Conservation (phyloP, 92 coral and sea anemone species). For the Hydrozoanthus gracilis region DNA sequence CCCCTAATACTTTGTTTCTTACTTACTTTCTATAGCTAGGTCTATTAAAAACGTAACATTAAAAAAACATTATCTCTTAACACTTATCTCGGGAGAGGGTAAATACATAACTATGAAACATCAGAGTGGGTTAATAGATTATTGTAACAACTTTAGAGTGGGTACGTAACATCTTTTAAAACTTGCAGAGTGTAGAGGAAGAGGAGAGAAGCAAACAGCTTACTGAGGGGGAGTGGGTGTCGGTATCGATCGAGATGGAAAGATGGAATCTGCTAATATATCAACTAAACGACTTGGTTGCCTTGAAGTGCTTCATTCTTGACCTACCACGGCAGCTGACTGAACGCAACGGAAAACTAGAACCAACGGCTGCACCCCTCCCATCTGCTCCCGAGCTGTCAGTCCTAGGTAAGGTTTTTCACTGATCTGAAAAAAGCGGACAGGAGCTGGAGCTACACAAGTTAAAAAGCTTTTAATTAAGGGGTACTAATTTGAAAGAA, state of each 20-base stretch:
- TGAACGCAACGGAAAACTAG: constrained; percentile 6
- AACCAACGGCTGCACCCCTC: neutral
- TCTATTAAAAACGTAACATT: too few relatives aligned
- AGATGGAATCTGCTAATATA: constrained; percentile 93
- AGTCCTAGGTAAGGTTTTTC: constrained; percentile 67
- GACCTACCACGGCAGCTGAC: constrained; percentile 46
- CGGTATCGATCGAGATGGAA: constrained; percentile 94
- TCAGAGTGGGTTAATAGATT: too few relatives aligned
- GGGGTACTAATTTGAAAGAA: too few relatives aligned
- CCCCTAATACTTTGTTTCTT: too few relatives aligned
- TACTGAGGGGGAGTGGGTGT: constrained; percentile 93
- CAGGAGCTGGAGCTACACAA: too few relatives aligned
- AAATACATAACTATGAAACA: too few relatives aligned
- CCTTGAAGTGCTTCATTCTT: constrained; percentile 49
- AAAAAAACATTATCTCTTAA: too few relatives aligned
- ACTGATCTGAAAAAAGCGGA: too few relatives aligned
- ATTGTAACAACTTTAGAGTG: too few relatives aligned
- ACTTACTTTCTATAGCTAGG: too few relatives aligned
- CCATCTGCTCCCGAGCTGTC: constrained; percentile 56
- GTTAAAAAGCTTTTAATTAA: too few relatives aligned
- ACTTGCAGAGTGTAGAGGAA: constrained; percentile 62
- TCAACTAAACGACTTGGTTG: constrained; percentile 88
- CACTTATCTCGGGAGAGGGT: too few relatives aligned
- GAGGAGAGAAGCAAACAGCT: constrained; percentile 68
- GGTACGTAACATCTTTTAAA: neutral